Evolutionary conservation across 2,797 vertebrate species (phyloP).

Genomic region (Naso thynnoides): DNA sequence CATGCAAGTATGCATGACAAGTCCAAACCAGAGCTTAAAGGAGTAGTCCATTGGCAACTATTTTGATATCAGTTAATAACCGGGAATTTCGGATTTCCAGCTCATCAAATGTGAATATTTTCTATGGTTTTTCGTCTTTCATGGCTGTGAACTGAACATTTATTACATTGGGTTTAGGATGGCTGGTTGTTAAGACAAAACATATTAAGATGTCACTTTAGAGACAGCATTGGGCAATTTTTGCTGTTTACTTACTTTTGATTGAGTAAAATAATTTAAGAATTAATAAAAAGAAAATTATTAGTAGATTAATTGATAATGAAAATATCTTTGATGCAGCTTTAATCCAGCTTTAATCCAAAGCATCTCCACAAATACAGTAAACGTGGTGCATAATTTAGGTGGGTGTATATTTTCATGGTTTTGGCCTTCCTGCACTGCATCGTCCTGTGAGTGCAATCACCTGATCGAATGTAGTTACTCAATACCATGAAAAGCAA

Average conservation of each 20-base stretch:
- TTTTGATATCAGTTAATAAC: no score
- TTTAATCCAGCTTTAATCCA: neutral
- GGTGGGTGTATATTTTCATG: neutral
- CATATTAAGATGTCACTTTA: neutral
- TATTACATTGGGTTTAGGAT: neutral
- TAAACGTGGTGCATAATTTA: neutral
- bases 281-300: neutral
- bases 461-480: neutral
- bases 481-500: neutral
- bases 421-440: neutral
- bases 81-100: neutral
- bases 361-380: neutral
- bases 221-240: neutral
- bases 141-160: no score
- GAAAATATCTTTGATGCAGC: neutral
- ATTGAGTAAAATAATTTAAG: neutral
- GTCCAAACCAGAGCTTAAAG: neutral
- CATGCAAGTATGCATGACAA: neutral
- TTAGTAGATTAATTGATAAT: neutral
- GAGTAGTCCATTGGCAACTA: neutral
- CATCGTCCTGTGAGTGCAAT: neutral
- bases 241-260: neutral
- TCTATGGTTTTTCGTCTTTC: neutral
- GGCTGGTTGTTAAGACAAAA: neutral
- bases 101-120: neutral